Base-by-base conservation (phyloP, 2,113 vertebrate genomes). In the Gallinago jamesoni region DNA sequence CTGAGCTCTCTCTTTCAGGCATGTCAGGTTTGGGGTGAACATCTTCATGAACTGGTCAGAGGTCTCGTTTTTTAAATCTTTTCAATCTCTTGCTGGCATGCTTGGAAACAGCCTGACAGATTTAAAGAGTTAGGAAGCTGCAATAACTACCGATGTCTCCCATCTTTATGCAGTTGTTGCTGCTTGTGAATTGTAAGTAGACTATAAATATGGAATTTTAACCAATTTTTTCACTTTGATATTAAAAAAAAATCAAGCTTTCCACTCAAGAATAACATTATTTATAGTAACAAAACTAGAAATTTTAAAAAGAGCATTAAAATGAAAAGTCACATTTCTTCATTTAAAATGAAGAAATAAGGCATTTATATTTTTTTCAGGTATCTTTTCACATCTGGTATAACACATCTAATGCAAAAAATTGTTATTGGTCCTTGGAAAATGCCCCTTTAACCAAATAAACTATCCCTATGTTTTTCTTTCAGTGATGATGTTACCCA, bases 221-320 rank as follows among this genome's bases (percentile, higher is more conserved):
- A 41, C 19, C 68, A 13, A 50, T 39, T 81, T 94, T 92, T 92
- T 84, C 18, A 50, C 12, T 84, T 69, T 43, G 20, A 41, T 88
- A 50, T 45, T 86, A 10, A 59, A 63, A 35, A 6, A 6, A 48
- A 10, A 33, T n/a, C 15, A 41, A 19, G 2, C 23, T 77, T 90
- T 53, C 12, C 8, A 23, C 28, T 67, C 39, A 59, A 30, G 28
- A 79, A 62, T 62, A 66, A 62, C 6, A 12, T 31, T 53, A 73
- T 3, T 4, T 15, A 12, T 22, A 15, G 8, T 33, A 76, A 72
- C 4, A 72, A 84, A 63, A 27, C 0, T 0, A 23, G 1, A 67
- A 2, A 27, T 84, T 47, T 30, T 0, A 4, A 30, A 72, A 68
- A n/a, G 0, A 2, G 0, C 12, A 82, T 88, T 37, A 13, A 72